Evolutionary conservation across 2,888 invertebrate species (phyloP), one percentile per base, ranked within the genome.

Genomic region (Prosapia bicincta): DNA sequence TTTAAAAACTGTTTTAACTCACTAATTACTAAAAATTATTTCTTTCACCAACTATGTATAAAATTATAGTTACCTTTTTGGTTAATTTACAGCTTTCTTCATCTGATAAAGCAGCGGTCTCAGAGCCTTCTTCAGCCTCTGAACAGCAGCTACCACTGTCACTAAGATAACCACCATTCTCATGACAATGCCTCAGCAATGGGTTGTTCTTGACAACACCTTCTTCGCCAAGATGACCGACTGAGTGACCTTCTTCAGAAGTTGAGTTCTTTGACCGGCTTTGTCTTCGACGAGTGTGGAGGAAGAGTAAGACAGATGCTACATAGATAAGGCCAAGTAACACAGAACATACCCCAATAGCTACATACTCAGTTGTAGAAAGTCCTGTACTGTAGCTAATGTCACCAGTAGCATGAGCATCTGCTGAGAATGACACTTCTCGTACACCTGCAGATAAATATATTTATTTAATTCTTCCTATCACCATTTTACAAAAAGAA

Each of bases 311-410:
- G 25, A 95, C 93, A 5, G 95, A 95, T 0, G 94, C 93, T 23
- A 95, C 92, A 84, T 96, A 96, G 81, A 95, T 92, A 32, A 95
- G 87, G 0, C 94, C 95, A n/a, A 96, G 86, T n/a, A 95, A 87
- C 23, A 95, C 87, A 23, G 95, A 93, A 81, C 93, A 93, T 69
- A 94, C 88, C 30, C 93, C 95, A 76, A 96, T 94, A 0, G 94
- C 93, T 24, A 94, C 89, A 82, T 95, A 95, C 85, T 95, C 95
- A 10, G 91, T 88, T 15, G 91, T 87, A 26, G 90, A 89, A 76
- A 95, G 87, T 68, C 92, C 91, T 0, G 76, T 38, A 30, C 69
- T 43, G 9, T 76, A 30, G 69, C 72, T 72, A 20, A 67, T 75
- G 23, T 77, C 72, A 13, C 54, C 72, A n/a, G 76, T 75, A 9